Evolutionary conservation across 2,113 vertebrate genomes (phyloP), one percentile per base, ranked within the genome.

Genomic region (Corvus cornix): DNA sequence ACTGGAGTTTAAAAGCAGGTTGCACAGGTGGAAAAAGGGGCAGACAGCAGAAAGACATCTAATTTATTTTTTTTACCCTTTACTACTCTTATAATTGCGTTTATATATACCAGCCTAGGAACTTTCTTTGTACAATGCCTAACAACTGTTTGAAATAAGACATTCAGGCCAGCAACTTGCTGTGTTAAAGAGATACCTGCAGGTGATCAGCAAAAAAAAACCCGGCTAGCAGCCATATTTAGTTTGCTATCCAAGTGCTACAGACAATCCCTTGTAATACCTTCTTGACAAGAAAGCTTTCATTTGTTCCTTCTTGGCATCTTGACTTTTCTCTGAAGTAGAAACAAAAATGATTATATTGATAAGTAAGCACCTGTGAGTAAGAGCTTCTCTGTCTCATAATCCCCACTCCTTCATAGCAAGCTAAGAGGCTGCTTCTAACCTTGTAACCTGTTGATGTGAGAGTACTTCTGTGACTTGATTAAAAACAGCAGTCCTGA

Each of bases 371-470:
- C 69, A 89, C 69, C 89, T 84, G 69, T 78, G 88, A 93, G 56
- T 68, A 84, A 78, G 72, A 68, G 76, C 52, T 74, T 66, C 77
- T 63, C 63, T 89, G 67, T 56, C 85, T 95, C 56, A 27, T 90
- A 93, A 78, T 74, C 91, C 59, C 46, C 59, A 6, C 67, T 84
- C 33, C 62, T 85, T 39, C 39, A 66, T 48, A 62, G 83, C 73
- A 68, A 90, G 66, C 73, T 31, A 52, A 84, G 90, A 94, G 87
- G 64, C 83, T 76, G 39, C 52, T 90, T 86, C 91, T 95, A 84
- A 88, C 80, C 89, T 94, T 87, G 63, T 84, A 75, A 92, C 95
- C 95, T 95, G 87, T 93, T 96, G 93, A 89, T 92, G 67, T 70
- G 84, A 86, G 76, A 63, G 53, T 80, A 46, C 59, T 84, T 90